Conservation (phyloP, 2,888 invertebrate genomes). For the Pammene fasciana region DNA sequence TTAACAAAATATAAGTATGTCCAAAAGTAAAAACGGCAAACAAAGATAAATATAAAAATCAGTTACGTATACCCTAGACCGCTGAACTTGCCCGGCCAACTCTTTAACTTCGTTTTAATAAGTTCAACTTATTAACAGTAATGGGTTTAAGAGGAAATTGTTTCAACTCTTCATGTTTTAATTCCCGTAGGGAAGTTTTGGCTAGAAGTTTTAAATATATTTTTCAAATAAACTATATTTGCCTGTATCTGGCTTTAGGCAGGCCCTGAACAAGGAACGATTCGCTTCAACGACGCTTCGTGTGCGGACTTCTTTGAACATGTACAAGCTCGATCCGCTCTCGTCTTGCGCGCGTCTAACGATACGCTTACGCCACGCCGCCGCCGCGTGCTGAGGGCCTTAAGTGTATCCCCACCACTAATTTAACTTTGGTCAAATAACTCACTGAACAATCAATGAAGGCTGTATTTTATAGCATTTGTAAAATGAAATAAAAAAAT, state of each 20-base stretch:
- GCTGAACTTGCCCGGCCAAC: slow-evolving; percentile 17
- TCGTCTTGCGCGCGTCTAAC: no score
- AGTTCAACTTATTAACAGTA: slow-evolving; percentile 36
- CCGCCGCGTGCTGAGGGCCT: no score
- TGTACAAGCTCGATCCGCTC: no score
- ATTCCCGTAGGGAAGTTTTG: slow-evolving; percentile 14
- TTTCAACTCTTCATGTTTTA: slow-evolving; percentile 16
- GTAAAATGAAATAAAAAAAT: no score
- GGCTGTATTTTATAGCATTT: no score
- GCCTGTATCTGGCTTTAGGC: neutral
- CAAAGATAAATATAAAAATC: slow-evolving; percentile 11
- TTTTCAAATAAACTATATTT: neutral
- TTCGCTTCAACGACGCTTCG: no score
- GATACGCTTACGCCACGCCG: no score
- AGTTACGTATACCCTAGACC: slow-evolving; percentile 10
- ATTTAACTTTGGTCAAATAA: no score
- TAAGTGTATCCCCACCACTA: no score
- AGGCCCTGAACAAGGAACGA: no score
- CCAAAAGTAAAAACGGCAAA: slow-evolving; percentile 4
- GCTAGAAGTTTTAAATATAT: neutral
- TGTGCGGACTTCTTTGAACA: no score
- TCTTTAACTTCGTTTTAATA: slow-evolving; percentile 34
- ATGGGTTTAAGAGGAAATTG: slow-evolving; percentile 23
- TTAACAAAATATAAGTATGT: neutral
- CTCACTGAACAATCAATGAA: no score